Conservation (phyloP, 2,888 invertebrate genomes). For the Macropis europaea region DNA sequence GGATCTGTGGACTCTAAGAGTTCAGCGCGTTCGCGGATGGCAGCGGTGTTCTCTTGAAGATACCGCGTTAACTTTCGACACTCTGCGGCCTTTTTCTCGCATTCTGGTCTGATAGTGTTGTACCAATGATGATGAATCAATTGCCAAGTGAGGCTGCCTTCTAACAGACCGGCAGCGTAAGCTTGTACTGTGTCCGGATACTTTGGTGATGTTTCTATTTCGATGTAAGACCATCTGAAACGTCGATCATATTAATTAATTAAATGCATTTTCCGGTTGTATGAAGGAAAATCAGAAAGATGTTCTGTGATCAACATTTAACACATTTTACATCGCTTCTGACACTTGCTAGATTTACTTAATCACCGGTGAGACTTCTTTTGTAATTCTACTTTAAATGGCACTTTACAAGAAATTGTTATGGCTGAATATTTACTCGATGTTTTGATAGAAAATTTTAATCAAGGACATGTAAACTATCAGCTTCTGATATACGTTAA, state of each 20-base stretch:
- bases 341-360: too few relatives aligned
- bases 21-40: slow-evolving; percentile 83
- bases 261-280: too few relatives aligned
- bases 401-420: too few relatives aligned
- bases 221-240: slow-evolving; percentile 89
- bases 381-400: too few relatives aligned
- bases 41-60: slow-evolving; percentile 84
- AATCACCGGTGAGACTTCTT: too few relatives aligned
- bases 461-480: too few relatives aligned
- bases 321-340: too few relatives aligned
- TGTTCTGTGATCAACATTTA: too few relatives aligned
- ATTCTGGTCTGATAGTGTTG: slow-evolving; percentile 83
- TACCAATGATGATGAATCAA: slow-evolving; percentile 90
- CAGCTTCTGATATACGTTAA: too few relatives aligned
- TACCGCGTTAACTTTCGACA: slow-evolving; percentile 85
- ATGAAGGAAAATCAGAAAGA: too few relatives aligned
- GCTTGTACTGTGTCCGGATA: slow-evolving; percentile 91
- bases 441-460: too few relatives aligned
- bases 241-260: neutral
- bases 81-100: slow-evolving; percentile 67
- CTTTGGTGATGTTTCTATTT: slow-evolving; percentile 88
- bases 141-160: slow-evolving; percentile 91
- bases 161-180: slow-evolving; percentile 91
- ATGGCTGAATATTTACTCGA: too few relatives aligned
- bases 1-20: slow-evolving; percentile 81